Percentiles rank a stretch among this genome's conserved stretches.
Evolutionary conservation across 2,888 invertebrate genomes (phyloP).

Genomic region (Nymphalis urticae): DNA sequence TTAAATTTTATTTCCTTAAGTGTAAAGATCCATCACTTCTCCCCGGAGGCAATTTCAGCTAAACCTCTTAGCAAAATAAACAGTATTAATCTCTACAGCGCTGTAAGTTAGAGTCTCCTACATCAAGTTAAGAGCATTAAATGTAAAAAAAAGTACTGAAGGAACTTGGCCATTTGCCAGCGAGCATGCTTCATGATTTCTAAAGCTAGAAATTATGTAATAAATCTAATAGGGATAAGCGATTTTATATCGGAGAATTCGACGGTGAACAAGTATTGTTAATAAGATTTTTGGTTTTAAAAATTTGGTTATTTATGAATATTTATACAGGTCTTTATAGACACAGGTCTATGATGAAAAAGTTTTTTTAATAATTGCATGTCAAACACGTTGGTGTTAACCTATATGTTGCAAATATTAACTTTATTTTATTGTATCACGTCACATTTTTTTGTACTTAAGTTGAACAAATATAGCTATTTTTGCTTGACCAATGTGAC

Average conservation of each 20-base stretch:
- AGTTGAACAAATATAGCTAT: too few species aligned
- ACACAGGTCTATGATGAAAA: too few species aligned
- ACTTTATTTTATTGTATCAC: too few species aligned
- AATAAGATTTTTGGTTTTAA: constrained; percentile 18
- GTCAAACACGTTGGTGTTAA: too few species aligned
- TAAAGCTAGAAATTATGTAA: constrained; percentile 28
- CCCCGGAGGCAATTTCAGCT: constrained; percentile 58
- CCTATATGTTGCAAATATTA: too few species aligned
- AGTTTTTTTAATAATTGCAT: too few species aligned
- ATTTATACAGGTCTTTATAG: too few species aligned
- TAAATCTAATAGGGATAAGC: constrained; percentile 30
- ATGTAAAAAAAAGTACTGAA: constrained; percentile 61
- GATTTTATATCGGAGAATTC: constrained; percentile 23
- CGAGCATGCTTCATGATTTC: constrained; percentile 39
- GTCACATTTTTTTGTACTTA: too few species aligned
- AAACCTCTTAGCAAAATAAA: constrained; percentile 72
- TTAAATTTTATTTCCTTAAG: constrained; percentile 33
- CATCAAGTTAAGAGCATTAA: constrained; percentile 77
- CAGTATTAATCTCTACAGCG: constrained; percentile 63
- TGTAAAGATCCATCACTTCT: constrained; percentile 35
- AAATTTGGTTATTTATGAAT: not conserved
- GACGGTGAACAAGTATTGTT: constrained; percentile 11
- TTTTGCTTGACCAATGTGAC: too few species aligned
- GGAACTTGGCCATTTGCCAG: constrained; percentile 63
- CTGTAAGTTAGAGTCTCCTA: constrained; percentile 65